A percentile compares a stretch with the other conserved stretches of the same genome.
These are phyloP conservation scores for Rissa tridactyla DNA, from an alignment of 2,113 vertebrate genomes.

Conservation along the genomic window DNA sequence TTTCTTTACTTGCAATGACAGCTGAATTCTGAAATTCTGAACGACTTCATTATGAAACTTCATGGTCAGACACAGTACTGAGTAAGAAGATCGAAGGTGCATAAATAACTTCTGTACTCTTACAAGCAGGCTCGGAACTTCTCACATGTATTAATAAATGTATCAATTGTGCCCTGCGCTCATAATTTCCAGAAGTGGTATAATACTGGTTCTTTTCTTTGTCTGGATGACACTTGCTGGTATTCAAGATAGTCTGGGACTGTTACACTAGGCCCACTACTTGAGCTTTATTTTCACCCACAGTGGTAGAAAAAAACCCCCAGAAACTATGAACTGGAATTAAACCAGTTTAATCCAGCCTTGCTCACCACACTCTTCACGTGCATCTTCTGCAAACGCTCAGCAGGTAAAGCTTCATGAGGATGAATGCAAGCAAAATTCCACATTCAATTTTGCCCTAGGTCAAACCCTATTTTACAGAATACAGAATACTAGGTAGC, in stretches of 20 bases:
- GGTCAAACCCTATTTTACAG: neutral
- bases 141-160: neutral
- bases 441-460: neutral
- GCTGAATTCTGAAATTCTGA: neutral
- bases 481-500: neutral
- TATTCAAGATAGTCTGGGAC: neutral
- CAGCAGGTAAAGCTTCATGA: neutral
- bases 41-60: neutral
- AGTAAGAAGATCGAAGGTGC: neutral
- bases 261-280: neutral
- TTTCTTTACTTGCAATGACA: neutral
- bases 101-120: neutral
- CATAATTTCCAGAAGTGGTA: neutral
- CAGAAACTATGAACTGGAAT: neutral
- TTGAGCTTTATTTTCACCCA: neutral
- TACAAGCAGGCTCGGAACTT: neutral
- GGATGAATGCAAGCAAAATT: neutral
- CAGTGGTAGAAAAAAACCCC: rapidly evolving
- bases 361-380: neutral
- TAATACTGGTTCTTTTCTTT: neutral
- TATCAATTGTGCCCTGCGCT: neutral
- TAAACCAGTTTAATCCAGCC: neutral
- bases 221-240: neutral
- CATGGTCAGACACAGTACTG: neutral
- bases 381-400: neutral